Evolutionary conservation across 2,888 invertebrate species (phyloP), one percentile per base, ranked within the genome.

Genomic region (Phengaris arion): DNA sequence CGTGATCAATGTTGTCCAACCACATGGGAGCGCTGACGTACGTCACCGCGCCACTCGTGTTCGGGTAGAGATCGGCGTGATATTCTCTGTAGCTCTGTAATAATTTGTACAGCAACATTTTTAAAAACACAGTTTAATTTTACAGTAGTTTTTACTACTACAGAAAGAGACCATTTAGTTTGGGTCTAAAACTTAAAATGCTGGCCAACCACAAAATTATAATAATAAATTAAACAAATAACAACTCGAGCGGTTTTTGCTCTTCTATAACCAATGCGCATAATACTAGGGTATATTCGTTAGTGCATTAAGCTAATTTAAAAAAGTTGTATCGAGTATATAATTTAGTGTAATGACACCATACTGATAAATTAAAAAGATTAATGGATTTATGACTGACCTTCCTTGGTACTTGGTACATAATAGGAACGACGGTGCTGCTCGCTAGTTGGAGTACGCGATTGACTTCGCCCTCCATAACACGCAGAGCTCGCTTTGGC

Each of bases 401-500:
- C 95, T 98, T 98, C 84, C 98, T 94, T 12, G 98, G 98, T 81
- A 98, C 98, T 91, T 98, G 98, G 90, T 98, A 99, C 94, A 98
- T 98, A 79, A 98, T 96, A 22, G 99, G 98, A 84, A 98, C 96
- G 68, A 99, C 97, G 79, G 97, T 96, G 76, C 96, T 95, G 76
- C 98, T 96, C 6, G 98, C 96, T 76, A 99, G 94, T 84, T 99
- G 97, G 76, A 99, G 93, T 72, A 99, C 94, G 79, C 98, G 94
- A 90, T 98, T 98, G 6, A 99, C 99, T 91, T 99, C 99, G 0
- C 98, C 98, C 82, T 98, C 97, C 99, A 99, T 99, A n/a, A 99
- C 98, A 82, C 97, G 96, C 59, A 99, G 92, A 0, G 98, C 98
- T 77, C 98, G 94, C 92, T 99, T 99, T 7, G 98, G 98, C 72